Evolutionary conservation across 2,797 vertebrate genomes (phyloP), one percentile per base, ranked within the genome.

Genomic region (Sitta carolinensis): DNA sequence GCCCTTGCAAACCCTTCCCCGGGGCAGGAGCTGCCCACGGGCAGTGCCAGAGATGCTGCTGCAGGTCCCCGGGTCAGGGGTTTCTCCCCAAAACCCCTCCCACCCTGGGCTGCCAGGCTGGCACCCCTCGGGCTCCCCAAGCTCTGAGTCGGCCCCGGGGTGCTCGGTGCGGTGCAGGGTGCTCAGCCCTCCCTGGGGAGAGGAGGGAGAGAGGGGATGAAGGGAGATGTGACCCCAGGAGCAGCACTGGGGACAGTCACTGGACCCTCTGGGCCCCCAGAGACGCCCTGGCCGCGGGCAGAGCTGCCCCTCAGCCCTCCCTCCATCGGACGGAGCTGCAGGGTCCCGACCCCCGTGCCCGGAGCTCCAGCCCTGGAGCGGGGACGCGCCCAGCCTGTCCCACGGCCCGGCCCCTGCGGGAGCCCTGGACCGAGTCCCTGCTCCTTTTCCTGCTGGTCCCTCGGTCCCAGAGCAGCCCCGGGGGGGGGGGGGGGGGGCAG

Each of bases 241-340:
- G 25, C 45, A 52, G 77, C n/a, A 3, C 16, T 11, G 21, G 52
- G 47, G 34, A 14, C 57, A 26, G 27, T 8, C 16, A 17, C 75
- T 0, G 30, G 19, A 8, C 7, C 5, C 38, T 34, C 30, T 7
- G 2, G 13, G 16, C 2, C 47, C n/a, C 2, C 2, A 1, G 29
- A 27, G 47, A 16, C 9, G 25, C 38, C 20, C 1, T 3, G 59
- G 38, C 30, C 12, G 3, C 0, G 18, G 69, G 81, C 62, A 79
- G 58, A 47, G 62, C 45, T 7, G 20, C 25, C 27, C 27, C 48
- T 10, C 34, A 14, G 6, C 30, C 47, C 34, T 7, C 16, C 4
- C 30, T 27, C 42, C 64, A 6, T 2, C 10, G 4, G 67, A 29
- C 6, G 52, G 22, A 20, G n/a, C 36, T 0, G 79, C 11, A 29